Evolutionary conservation across 2,888 invertebrate genomes (phyloP), one percentile per base, ranked within the genome.

Genomic region (Lamproptera curius): DNA sequence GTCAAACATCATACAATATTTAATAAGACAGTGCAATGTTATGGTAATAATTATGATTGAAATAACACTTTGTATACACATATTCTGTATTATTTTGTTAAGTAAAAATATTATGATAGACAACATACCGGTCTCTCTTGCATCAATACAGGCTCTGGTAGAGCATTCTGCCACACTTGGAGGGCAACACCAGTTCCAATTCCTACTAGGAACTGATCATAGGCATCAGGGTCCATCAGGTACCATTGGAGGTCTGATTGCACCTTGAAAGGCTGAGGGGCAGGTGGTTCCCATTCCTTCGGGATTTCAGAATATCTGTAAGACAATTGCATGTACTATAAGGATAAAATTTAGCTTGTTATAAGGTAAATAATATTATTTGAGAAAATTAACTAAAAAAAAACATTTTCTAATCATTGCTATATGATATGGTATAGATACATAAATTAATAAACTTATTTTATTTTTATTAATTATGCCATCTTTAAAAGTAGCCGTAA

Each of bases 191-290:
- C 93, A 42, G 93, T 94, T 39, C 97, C 96, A 42, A 93, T 92
- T 15, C 97, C 95, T 11, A 98, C 94, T 65, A 95, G 92, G 81
- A 94, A 99, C 77, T 99, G 98, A 86, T 99, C 99, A 65, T 95
- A 96, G 44, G 97, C 96, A 85, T 99, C 98, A 0, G 95, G 95
- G 69, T 99, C 97, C 75, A 95, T 90, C 33, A 99, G 89, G 87
- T 96, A 99, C 83, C 94, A 95, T 74, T 97, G 95, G 50, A 99
- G 87, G 86, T 99, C 98, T 33, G 95, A 95, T 72, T 97, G 95
- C 49, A 97, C 95, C 73, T 95, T 94, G 83, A 96, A 99, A 0
- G 96, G 94, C 70, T 95, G 94, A 0, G 95, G 93, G 41, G 92
- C 91, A 35, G 99, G 99, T 0, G 95, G 93, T 55, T 95, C 94